Percentiles rank a stretch among this genome's conserved stretches.
Conservation (phyloP, 2,113 vertebrate species). For the Scolopax mira region DNA sequence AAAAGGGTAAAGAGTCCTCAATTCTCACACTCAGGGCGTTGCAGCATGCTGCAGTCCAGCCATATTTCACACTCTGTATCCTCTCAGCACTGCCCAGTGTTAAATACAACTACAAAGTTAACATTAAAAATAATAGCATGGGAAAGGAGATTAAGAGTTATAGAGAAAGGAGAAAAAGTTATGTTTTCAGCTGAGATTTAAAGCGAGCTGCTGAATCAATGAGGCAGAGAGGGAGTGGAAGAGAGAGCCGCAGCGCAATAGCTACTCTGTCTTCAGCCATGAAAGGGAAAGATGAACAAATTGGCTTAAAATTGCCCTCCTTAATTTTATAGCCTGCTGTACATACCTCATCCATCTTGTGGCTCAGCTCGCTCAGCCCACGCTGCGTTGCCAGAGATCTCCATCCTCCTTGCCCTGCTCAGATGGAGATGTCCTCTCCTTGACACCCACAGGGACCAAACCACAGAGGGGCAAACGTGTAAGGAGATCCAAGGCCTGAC, state of each 20-base stretch:
- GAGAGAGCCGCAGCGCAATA: background rate
- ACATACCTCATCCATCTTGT: background rate
- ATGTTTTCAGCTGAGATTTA: background rate
- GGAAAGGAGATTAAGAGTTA: background rate
- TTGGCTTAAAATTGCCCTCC: background rate
- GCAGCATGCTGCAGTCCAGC: background rate
- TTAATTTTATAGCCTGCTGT: background rate
- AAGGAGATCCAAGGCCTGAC: fast-evolving
- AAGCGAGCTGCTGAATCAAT: background rate
- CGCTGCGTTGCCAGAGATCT: background rate
- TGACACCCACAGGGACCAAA: background rate
- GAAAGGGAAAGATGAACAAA: background rate
- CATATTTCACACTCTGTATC: background rate
- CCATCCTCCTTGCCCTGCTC: background rate
- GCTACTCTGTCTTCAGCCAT: background rate
- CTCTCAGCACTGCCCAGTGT: background rate
- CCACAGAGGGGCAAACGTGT: fast-evolving
- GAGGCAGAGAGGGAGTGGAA: background rate
- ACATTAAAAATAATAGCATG: background rate
- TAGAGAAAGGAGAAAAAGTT: background rate
- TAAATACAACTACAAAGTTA: background rate
- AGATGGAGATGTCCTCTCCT: background rate
- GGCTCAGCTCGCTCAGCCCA: background rate
- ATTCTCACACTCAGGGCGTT: fast-evolving
- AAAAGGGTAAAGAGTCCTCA: background rate